phyloP scores from a whole-genome alignment of 2,888 invertebrate genomes.

The Lathronympha strigana region DNA sequence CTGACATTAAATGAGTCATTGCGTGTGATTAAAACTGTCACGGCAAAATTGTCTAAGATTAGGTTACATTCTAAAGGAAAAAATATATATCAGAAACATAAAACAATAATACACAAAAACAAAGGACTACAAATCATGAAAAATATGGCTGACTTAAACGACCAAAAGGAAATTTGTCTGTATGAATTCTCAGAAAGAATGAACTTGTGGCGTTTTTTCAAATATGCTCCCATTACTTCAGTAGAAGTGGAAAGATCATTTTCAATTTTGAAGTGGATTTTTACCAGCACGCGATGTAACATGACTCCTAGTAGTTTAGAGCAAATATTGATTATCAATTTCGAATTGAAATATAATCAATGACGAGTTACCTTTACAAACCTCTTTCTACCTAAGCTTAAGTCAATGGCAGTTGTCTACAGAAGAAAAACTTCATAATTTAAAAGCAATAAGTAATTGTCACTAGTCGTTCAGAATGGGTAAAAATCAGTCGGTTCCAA shows the following conservation, averaged over 20 bases:
- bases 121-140: conserved; percentile 16
- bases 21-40: conserved; percentile 15
- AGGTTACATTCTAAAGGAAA: conserved; percentile 9
- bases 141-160: conserved; percentile 17
- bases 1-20: conserved; percentile 5
- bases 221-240: conserved; percentile 13
- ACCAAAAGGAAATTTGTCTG: conserved; percentile 17
- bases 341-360: too few relatives aligned
- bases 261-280: conserved; percentile 15
- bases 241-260: conserved; percentile 24
- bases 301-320: conserved; percentile 16
- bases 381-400: too few relatives aligned
- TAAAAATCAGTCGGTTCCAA: too few relatives aligned
- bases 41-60: conserved; percentile 18
- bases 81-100: conserved; percentile 5
- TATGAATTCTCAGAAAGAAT: conserved; percentile 14
- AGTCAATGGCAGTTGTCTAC: too few relatives aligned
- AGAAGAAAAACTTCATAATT: too few relatives aligned
- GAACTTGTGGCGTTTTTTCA: conserved; percentile 23
- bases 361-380: too few relatives aligned
- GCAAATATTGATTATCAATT: conserved; percentile 17
- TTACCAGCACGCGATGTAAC: conserved; percentile 14
- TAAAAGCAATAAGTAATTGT: too few relatives aligned
- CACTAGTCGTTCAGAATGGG: too few relatives aligned
- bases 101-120: conserved; percentile 21